Percentiles rank a stretch among this genome's conserved stretches.
phyloP scores from a whole-genome alignment of 1,140 invertebrate species.

The Anastrepha obliqua region DNA sequence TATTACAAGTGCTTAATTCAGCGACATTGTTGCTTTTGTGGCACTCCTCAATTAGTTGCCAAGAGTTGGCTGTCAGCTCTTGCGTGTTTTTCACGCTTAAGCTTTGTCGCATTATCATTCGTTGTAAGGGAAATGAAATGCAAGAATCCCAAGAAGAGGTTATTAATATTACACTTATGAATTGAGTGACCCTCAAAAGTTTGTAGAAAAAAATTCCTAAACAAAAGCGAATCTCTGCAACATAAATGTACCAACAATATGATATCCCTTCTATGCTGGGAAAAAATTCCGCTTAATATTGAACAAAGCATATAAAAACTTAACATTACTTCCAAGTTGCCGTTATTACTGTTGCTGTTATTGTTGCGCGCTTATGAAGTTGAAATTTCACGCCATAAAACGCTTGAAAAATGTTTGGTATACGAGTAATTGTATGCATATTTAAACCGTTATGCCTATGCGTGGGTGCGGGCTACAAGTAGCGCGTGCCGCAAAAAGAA shows the following conservation, averaged over 20 bases:
- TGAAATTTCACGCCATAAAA: conserved; percentile 47
- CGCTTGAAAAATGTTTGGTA: not conserved
- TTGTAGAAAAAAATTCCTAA: not conserved
- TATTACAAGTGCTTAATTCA: conserved; percentile 37
- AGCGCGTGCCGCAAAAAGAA: no score
- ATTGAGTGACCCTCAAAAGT: not conserved
- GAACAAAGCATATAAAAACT: conserved; percentile 25
- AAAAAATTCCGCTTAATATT: conserved; percentile 25
- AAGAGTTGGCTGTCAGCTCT: not conserved
- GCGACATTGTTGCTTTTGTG: not conserved
- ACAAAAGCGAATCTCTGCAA: conserved; percentile 1
- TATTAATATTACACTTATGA: not conserved
- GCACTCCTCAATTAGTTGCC: conserved; percentile 9
- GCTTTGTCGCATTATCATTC: not conserved
- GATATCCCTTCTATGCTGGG: not conserved
- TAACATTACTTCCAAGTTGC: conserved; percentile 27
- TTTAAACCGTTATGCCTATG: not conserved
- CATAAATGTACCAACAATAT: not conserved
- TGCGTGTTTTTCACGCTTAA: not conserved
- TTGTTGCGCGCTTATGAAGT: conserved; percentile 41
- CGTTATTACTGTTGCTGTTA: not conserved
- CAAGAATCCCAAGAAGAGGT: not conserved
- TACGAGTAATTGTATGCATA: not conserved
- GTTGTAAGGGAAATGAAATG: not conserved
- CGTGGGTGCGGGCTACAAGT: not conserved